Base-by-base conservation (phyloP, 2,797 vertebrate genomes). In the Enteromius trimaculatus region DNA sequence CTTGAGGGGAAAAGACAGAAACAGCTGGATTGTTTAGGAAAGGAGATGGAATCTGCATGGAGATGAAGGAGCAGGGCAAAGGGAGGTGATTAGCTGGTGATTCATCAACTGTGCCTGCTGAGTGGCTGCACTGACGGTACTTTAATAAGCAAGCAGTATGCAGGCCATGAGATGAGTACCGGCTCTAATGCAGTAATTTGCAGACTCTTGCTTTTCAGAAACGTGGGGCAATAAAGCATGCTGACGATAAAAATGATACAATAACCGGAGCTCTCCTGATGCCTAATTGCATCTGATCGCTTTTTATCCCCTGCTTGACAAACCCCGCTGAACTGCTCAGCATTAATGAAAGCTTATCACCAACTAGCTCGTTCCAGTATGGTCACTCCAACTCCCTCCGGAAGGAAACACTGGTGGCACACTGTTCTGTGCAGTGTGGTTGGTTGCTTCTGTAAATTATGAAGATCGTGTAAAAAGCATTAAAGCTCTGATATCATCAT, bases 111-210 rank as follows among this genome's bases (percentile, higher is more conserved):
- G 58, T 83, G 83, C 65, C 84, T 83, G 72, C 42, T 65, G 84
- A 87, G 85, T 84, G 87, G 75, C 84, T 80, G 37, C 76, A 84
- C 80, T 88, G 89, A 89, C 87, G 79, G 65, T 74, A 71, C 83
- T 88, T 89, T 89, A 89, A 90, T 91, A 90, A 88, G 87, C 87
- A 76, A 85, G 82, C 77, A 70, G 84, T 84, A 81, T 86, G 84
- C 83, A 85, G 79, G 80, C 82, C 79, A 37, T 62, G 76, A 83
- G 85, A 86, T 69, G 72, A 77, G 81, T 86, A 80, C 84, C 76
- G 44, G 71, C 55, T 84, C 68, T 88, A 88, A 88, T 86, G 87
- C 88, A 77, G 78, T 87, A 90, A 86, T 90, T 88, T 89, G 86
- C 87, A 87, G 85, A 87, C 84, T 83, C 81, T 64, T 80, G 85